Base-by-base conservation (phyloP, 2,113 vertebrate genomes). In the Uropsilus gracilis region DNA sequence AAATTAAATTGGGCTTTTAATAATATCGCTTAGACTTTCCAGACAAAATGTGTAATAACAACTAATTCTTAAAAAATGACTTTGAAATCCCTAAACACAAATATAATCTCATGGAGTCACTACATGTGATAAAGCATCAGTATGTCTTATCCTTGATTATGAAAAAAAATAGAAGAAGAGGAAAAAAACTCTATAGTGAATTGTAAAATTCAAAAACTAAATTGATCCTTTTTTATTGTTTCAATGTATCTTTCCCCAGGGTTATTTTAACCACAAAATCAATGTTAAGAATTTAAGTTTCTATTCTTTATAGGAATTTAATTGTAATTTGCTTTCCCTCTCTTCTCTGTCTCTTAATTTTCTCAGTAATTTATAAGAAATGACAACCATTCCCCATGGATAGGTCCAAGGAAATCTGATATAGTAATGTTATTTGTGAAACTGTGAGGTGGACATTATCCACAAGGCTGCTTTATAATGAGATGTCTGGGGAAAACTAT, bases 41-140 rank as follows among this genome's bases (percentile, higher is more conserved):
- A 86, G 53, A 59, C 22, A 89, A 94, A 95, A 68, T 77, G 9
- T 73, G 20, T 39, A 89, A 89, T 48, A 89, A n/a, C 11, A 95
- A 75, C 42, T 68, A 81, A 92, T 95, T 90, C 89, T 90, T 80
- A 63, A 46, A 91, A 94, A 96, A 94, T 89, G 63, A 91, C 34
- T 94, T 94, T 80, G 53, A 64, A 95, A 96, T 93, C 17, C 17
- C 39, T 22, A 86, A 86, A 75, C 68, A 53, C 44, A 86, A 83
- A 89, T 63, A 46, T 73, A 91, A 90, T 94, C 63, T 77, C 64
- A 55, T n/a, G 22, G 30, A 92, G 16, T 55, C 63, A 86, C 90
- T 92, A 92, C 86, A 86, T 88, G 50, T 55, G 22, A 69, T 64
- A 78, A 30, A 63, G 7, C 4, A 32, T 80, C 66, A 64, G 37